Conservation (phyloP, 2,797 vertebrate species). For the Hydrophis major region DNA sequence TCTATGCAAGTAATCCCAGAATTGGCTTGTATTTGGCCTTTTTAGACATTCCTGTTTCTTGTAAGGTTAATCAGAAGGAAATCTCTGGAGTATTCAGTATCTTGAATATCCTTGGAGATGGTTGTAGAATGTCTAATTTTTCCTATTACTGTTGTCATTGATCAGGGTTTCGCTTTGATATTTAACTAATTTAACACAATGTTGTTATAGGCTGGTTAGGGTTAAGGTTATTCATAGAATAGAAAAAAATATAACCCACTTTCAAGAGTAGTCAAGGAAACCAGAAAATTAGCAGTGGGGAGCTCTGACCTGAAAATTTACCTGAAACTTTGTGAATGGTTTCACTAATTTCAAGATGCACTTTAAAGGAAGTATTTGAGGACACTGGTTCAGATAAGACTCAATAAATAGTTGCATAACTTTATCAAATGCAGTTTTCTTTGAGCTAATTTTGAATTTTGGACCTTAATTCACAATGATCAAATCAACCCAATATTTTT, state of each 20-base stretch:
- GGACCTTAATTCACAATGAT: background rate
- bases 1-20: background rate
- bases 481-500: conserved; percentile 23
- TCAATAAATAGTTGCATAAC: background rate
- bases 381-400: conserved; percentile 19
- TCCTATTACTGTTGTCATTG: background rate
- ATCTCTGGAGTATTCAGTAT: conserved; percentile 44
- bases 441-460: background rate
- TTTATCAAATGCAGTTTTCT: background rate
- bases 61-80: conserved; percentile 25
- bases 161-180: background rate
- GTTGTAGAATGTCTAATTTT: conserved; percentile 53
- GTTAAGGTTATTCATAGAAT: background rate
- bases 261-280: background rate
- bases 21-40: background rate
- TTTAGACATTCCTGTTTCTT: conserved; percentile 28
- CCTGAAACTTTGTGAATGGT: conserved; percentile 15
- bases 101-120: conserved; percentile 38
- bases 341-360: background rate
- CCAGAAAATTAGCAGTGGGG: background rate
- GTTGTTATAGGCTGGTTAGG: background rate
- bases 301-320: background rate
- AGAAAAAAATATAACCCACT: background rate
- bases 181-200: background rate
- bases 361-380: background rate